Base-by-base conservation (phyloP, 2,888 invertebrate species). In the Sericinus montela region DNA sequence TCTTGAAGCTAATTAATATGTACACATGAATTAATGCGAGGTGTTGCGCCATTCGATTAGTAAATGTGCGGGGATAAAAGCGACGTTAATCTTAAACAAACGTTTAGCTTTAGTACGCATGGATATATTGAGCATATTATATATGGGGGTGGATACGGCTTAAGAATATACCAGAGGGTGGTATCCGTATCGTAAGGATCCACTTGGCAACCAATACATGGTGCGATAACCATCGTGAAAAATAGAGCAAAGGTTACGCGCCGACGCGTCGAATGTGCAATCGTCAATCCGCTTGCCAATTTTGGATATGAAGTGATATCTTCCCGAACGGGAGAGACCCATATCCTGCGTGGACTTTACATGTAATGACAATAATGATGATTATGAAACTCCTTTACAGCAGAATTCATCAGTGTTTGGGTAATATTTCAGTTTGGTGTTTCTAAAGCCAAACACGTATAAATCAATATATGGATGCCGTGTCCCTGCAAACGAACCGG, bases 1-100 rank as follows among this genome's bases (percentile, higher is more conserved):
- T 72, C 75, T 66, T 72, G 67, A 67, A 73, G 68, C 76, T 87
- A 83, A 84, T 86, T 85, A 76, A 75, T 78, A 73, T 79, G 72
- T 82, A 73, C 80, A 71, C 67, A 70, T 67, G 64, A 69, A 72
- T 78, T 83, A 80, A 78, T 73, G 60, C 67, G 71, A 74, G 68
- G 69, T 74, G 62, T 62, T 25, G 66, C 68, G 62, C 65, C 62
- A 64, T 65, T 64, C 61, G 66, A 56, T 54, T 50, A 47, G 50
- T 46, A 42, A n/a, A 43, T 28, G 43, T 39, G 45, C 30, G 43
- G 41, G 44, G 44, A 59, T 61, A 60, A 66, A 65, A 62, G 63
- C 68, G 59, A 55, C 66, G 69, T 70, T 73, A 72, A 67, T 68
- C 67, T 70, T 74, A 70, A 62, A 70, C 68, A 75, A 75, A 79